Conservation (phyloP, 1,140 invertebrate species). For the Leguminivora glycinivorella region DNA sequence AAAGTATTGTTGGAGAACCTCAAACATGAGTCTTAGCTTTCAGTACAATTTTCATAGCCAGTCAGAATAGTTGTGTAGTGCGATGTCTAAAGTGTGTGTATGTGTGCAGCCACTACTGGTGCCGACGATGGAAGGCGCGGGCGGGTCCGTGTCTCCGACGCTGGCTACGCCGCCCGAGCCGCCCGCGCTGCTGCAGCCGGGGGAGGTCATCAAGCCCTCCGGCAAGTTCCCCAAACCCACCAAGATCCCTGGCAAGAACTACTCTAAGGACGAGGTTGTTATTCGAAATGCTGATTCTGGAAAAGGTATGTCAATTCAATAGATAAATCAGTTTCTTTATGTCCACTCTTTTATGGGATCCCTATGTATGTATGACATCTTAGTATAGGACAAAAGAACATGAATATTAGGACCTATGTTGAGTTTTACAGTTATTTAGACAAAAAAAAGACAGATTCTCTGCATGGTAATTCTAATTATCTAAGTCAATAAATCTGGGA, state of each 20-base stretch:
- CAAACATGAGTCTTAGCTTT: neutral
- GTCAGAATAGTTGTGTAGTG: neutral
- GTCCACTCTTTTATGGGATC: neutral
- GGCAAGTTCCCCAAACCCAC: slow-evolving; percentile 94
- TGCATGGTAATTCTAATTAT: slow-evolving; percentile 23
- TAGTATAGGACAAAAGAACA: neutral
- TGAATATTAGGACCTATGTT: neutral
- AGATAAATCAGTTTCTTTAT: neutral
- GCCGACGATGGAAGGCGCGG: slow-evolving; percentile 71
- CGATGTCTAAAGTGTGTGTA: slow-evolving; percentile 1
- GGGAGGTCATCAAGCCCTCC: slow-evolving; percentile 91
- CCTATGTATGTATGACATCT: neutral
- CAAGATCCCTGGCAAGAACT: slow-evolving; percentile 93
- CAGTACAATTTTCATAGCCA: neutral
- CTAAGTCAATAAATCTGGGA: slow-evolving; percentile 34
- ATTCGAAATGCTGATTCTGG: slow-evolving; percentile 96
- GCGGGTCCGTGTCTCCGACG: slow-evolving; percentile 69
- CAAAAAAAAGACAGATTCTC: neutral
- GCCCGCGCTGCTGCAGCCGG: slow-evolving; percentile 83
- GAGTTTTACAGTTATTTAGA: neutral
- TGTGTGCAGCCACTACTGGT: slow-evolving; percentile 61
- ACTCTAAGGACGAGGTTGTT: slow-evolving; percentile 95
- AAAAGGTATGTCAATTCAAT: slow-evolving; percentile 85
- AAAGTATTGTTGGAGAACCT: neutral
- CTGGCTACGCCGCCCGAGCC: slow-evolving; percentile 76